These are phyloP conservation scores for Amphilophus citrinellus DNA, from an alignment of 2,113 vertebrate genomes.

Conservation along the genomic window DNA sequence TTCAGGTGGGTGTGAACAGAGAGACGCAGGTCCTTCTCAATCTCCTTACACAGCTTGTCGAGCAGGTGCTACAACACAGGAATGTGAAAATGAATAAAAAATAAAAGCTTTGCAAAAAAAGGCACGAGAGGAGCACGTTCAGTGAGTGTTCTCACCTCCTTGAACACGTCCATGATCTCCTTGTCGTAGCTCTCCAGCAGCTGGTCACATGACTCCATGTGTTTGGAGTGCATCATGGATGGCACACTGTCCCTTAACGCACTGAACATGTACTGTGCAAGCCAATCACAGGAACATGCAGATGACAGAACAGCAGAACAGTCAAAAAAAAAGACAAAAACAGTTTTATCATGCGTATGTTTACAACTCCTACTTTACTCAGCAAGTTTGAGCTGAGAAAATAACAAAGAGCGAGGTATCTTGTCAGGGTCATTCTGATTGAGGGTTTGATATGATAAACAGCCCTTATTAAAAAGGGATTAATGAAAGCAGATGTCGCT, in stretches of 20 bases:
- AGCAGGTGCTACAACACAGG: constrained; percentile 85
- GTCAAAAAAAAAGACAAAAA: not conserved
- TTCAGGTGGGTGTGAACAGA: constrained; percentile 98
- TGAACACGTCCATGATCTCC: constrained; percentile 95
- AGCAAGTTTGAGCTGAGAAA: not conserved
- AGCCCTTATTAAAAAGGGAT: too few relatives aligned
- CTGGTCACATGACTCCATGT: constrained; percentile 90
- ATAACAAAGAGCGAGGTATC: not conserved
- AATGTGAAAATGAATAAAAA: not conserved
- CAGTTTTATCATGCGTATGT: not conserved
- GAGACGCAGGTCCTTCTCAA: constrained; percentile 96
- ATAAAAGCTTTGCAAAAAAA: not conserved
- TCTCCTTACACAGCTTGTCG: constrained; percentile 98
- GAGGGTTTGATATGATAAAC: not conserved
- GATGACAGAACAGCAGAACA: not conserved
- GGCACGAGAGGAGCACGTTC: accelerated
- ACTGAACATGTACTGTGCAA: constrained; percentile 95
- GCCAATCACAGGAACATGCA: constrained; percentile 29
- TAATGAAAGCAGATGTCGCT: not conserved
- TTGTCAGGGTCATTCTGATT: not conserved
- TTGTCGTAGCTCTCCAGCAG: constrained; percentile 94
- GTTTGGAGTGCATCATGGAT: constrained; percentile 91
- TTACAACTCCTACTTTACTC: not conserved
- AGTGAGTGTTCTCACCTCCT: constrained; percentile 83
- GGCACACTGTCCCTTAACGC: constrained; percentile 94